Percentiles rank a stretch among this genome's conserved stretches.
Evolutionary conservation across 2,888 invertebrate species (phyloP).

Genomic region (Ellobium chinense): DNA sequence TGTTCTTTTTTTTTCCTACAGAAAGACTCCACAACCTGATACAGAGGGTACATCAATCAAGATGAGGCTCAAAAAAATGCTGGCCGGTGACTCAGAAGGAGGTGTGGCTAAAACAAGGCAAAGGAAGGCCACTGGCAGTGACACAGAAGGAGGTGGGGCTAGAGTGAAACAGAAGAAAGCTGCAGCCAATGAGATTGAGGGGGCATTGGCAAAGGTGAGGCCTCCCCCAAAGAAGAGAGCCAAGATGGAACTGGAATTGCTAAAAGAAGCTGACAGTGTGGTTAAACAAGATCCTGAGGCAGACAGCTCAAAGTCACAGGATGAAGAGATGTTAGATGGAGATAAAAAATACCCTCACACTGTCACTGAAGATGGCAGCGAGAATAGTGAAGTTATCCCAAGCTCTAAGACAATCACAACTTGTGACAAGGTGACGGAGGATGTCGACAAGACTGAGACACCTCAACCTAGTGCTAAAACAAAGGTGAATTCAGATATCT

Average conservation of each 20-base stretch:
- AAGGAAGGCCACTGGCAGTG: slow-evolving; percentile 35
- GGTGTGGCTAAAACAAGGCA: slow-evolving; percentile 6
- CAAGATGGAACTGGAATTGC: slow-evolving; percentile 64
- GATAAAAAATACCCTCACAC: too few species aligned
- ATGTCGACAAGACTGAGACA: too few species aligned
- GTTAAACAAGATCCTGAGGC: background rate
- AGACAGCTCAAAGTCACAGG: background rate
- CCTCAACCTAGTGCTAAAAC: too few species aligned
- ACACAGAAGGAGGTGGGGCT: slow-evolving; percentile 23
- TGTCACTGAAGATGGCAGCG: background rate
- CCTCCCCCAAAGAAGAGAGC: slow-evolving; percentile 72
- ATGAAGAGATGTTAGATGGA: too few species aligned
- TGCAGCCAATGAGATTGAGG: background rate
- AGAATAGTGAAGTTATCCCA: background rate
- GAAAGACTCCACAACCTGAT: background rate
- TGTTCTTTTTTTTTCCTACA: background rate
- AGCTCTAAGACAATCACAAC: too few species aligned
- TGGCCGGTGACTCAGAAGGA: slow-evolving; percentile 3
- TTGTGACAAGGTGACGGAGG: too few species aligned
- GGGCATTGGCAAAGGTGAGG: slow-evolving; percentile 53
- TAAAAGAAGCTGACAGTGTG: slow-evolving; percentile 45
- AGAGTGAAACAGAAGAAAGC: slow-evolving; percentile 28
- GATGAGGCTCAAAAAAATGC: background rate
- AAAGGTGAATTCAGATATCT: too few species aligned
- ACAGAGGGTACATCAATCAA: background rate